Base-by-base conservation (phyloP, 2,797 vertebrate genomes). In the Novumbra hubbsi region DNA sequence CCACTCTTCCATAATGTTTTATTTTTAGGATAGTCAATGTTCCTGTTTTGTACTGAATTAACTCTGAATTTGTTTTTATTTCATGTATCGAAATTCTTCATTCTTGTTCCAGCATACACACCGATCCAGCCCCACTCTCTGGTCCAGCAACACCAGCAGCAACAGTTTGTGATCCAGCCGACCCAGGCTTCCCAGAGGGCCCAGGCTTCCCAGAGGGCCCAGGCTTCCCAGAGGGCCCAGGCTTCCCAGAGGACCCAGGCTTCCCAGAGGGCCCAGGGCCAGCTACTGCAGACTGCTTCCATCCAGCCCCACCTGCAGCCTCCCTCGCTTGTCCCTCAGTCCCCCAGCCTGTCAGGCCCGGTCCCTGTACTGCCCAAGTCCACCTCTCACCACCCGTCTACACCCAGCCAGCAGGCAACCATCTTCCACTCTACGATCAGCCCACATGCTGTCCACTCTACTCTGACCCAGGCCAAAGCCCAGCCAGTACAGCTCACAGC, bases 401-500 rank as follows among this genome's bases (percentile, higher is more conserved):
- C 83, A 1, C 90, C 88, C 50, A 90, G 88, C 80, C 91, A 91
- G 74, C 93, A 92, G 68, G 91, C 90, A 84, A 94, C 93, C 85
- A 95, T 95, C 86, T 95, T 95, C 88, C 94, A 95, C 87, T 94
- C 93, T 66, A 94, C 93, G 60, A 82, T 92, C 3, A 93, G 91
- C 70, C 92, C 93, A 38, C 94, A 95, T 0, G 89, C 92, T 24
- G 88, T 91, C 57, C 94, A 94, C 75, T 83, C 93, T 0, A 82
- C 91, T 66, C 82, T 95, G 72, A 85, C 87, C 84, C 96, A 95
- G 17, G 92, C 93, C 92, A 97, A 95, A 90, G 92, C 95, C 77
- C 96, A 96, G 84, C 93, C 93, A 0, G 93, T 94, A 71, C 96
- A 97, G n/a, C 89, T 95, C 68, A 96, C 96, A 0, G 94, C 96